phyloP scores from a whole-genome alignment of 1,140 invertebrate species.

The Sesamia nonagrioides region DNA sequence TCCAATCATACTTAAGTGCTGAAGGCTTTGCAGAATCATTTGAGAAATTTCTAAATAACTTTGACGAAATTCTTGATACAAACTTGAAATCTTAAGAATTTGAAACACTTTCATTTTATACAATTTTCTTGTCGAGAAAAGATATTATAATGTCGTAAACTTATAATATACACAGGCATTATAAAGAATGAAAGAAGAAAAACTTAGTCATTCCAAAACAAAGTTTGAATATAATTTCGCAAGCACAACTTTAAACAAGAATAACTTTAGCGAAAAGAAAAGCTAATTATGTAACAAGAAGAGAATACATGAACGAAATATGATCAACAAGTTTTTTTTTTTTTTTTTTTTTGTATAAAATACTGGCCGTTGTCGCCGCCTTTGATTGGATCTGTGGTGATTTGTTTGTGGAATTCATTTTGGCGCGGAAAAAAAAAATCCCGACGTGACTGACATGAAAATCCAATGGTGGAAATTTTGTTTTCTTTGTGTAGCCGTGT shows the following conservation, averaged over 20 bases:
- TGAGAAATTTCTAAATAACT: constrained; percentile 34
- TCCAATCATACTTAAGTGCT: constrained; percentile 47
- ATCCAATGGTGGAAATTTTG: constrained; percentile 66
- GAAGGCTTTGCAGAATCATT: constrained; percentile 40
- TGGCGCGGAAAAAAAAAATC: constrained; percentile 69
- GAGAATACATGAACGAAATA: constrained; percentile 5
- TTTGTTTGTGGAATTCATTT: constrained; percentile 76
- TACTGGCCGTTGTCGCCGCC: constrained; percentile 58
- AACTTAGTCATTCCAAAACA: background rate
- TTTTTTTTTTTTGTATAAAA: constrained; percentile 56
- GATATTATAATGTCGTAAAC: constrained; percentile 14
- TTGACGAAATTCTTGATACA: background rate
- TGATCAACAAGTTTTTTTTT: constrained; percentile 44
- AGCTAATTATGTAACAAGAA: constrained; percentile 18
- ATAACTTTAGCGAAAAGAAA: constrained; percentile 5
- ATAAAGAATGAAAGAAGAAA: background rate
- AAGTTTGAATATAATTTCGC: constrained; percentile 2
- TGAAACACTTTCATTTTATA: background rate
- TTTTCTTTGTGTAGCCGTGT: constrained; percentile 68
- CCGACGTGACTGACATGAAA: constrained; percentile 75
- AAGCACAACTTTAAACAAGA: constrained; percentile 32
- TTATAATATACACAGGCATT: background rate
- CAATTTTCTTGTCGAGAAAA: background rate
- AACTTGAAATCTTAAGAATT: background rate
- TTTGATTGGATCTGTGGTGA: constrained; percentile 70